Evolutionary conservation across 2,888 invertebrate genomes (phyloP).

Genomic region (Rhimphoctona megacephalus): DNA sequence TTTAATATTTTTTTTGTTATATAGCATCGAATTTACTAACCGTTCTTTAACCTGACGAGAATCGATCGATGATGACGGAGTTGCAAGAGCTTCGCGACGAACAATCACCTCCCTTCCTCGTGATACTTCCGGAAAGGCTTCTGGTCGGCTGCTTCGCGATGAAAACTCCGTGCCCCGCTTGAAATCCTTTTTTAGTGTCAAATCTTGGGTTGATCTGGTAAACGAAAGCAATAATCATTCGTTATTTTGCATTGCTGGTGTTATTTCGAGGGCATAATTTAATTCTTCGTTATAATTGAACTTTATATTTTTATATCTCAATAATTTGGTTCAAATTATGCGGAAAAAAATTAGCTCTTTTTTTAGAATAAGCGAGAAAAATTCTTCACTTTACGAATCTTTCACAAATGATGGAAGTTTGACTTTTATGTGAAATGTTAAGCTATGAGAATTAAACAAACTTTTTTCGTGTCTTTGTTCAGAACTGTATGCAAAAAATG

Average conservation of each 20-base stretch:
- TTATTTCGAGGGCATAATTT: not conserved
- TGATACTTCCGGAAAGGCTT: constrained; percentile 80
- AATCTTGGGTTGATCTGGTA: constrained; percentile 80
- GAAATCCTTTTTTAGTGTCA: constrained; percentile 82
- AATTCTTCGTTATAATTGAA: not conserved
- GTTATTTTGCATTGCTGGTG: not conserved
- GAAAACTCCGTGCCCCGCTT: constrained; percentile 81
- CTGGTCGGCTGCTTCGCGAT: constrained; percentile 81
- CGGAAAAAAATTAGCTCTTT: not conserved
- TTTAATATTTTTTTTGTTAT: not conserved
- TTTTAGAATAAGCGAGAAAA: not conserved
- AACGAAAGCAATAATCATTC: not conserved
- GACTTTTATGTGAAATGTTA: not conserved
- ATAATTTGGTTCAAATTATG: not conserved
- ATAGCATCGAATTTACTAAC: constrained; percentile 69
- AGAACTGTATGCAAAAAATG: not conserved
- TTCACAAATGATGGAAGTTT: not conserved
- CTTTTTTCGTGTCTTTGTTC: not conserved
- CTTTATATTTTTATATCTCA: not conserved
- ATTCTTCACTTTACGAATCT: not conserved
- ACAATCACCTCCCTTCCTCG: constrained; percentile 83
- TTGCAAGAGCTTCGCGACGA: constrained; percentile 80
- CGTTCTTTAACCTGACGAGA: constrained; percentile 83
- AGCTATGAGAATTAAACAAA: not conserved
- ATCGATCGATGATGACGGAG: constrained; percentile 80